Conservation (phyloP, 2,113 vertebrate species). For the Nibea albiflora region DNA sequence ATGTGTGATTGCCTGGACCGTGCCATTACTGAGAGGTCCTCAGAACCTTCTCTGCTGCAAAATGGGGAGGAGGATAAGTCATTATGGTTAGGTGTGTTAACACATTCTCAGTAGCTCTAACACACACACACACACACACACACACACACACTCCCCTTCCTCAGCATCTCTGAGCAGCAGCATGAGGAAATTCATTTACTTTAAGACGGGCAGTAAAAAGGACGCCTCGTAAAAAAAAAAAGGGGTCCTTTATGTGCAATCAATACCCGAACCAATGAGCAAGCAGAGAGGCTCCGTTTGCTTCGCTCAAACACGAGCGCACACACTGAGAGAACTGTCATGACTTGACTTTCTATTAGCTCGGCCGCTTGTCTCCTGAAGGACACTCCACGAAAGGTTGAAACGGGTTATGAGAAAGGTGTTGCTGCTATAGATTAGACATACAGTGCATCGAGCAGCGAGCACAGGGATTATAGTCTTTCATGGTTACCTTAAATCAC, state of each 20-base stretch:
- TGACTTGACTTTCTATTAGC: conserved; percentile 68
- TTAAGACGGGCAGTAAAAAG: conserved; percentile 76
- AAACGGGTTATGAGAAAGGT: conserved; percentile 48
- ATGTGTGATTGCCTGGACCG: conserved; percentile 67
- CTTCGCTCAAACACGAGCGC: conserved; percentile 51
- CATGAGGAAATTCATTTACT: conserved; percentile 80
- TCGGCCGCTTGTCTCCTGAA: conserved; percentile 54
- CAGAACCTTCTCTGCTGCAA: conserved; percentile 51
- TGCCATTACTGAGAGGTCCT: conserved; percentile 50
- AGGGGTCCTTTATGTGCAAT: conserved; percentile 79
- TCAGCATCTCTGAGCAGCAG: conserved; percentile 52
- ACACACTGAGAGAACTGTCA: conserved; percentile 36
- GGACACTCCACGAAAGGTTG: conserved; percentile 57
- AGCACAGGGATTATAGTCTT: conserved; percentile 30
- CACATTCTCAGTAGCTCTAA: conserved; percentile 26
- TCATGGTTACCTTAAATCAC: conserved; percentile 39
- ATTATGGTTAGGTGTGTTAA: conserved; percentile 60
- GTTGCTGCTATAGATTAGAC: conserved; percentile 46
- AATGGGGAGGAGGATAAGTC: conserved; percentile 60
- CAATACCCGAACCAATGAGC: conserved; percentile 76
- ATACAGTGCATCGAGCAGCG: not conserved
- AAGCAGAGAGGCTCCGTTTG: conserved; percentile 49
- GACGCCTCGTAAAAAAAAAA: conserved; percentile 77
- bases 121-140: conserved; percentile 3
- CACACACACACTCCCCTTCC: conserved; percentile 28